Base-by-base conservation (phyloP, 2,113 vertebrate species). In the Sphaerodactylus townsendi region DNA sequence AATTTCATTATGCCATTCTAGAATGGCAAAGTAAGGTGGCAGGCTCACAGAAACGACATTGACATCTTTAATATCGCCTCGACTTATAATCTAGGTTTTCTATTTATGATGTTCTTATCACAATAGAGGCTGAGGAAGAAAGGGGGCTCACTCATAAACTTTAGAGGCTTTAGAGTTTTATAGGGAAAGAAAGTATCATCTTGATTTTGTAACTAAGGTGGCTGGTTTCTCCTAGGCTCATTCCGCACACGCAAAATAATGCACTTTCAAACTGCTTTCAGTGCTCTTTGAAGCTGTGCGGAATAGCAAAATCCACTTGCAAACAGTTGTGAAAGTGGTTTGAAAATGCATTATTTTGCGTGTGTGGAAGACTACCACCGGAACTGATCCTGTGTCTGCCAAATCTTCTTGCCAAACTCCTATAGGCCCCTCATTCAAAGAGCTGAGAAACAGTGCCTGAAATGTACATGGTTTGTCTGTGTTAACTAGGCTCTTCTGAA, bases 1-100 rank as follows among this genome's bases (percentile, higher is more conserved):
- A 85, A 89, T 92, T 93, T 79, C 89, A 92, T 90, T 80, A 83
- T 39, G 89, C 80, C 73, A 74, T 13, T 79, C 86, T 72, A 83
- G 3, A 4, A 76, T 68, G 76, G 75, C 48, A n/a, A 72, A 68
- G 37, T 86, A 90, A 88, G 92, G 66, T 0, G 0, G 84, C 90
- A 44, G 71, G 77, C 59, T 90, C 86, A 87, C 70, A 80, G 77
- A 4, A 69, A 77, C 84, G 75, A 84, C 65, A 74, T 85, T 81
- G 44, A 79, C 78, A 82, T 48, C 50, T 83, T 7, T 80, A n/a
- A 80, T 81, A 74, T 17, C 75, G 76, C 62, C 77, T 85, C 81
- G 59, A 64, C 82, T n/a, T 23, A 89, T 82, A 59, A 72, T 37
- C 77, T 3, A 62, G 77, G 37, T 8, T 70, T 81, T 74, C 77